These are phyloP conservation scores for Amiota minor DNA, from an alignment of 2,888 invertebrate genomes.

Conservation along the genomic window DNA sequence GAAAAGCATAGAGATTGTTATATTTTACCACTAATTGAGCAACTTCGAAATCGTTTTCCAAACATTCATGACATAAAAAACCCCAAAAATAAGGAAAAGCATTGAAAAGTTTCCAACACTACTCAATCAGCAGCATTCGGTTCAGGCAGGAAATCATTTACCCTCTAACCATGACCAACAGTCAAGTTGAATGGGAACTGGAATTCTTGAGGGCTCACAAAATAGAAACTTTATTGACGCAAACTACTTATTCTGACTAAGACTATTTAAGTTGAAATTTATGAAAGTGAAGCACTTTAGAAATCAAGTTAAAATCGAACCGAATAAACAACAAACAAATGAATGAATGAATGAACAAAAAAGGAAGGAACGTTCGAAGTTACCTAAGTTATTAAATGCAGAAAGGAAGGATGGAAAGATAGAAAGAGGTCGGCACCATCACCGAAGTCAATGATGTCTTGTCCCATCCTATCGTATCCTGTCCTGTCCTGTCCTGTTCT, in stretches of 20 bases:
- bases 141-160: conserved; percentile 39
- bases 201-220: conserved; percentile 28
- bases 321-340: conserved; percentile 51
- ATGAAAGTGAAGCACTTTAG: conserved; percentile 55
- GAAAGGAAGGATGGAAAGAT: background rate
- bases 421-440: conserved; percentile 30
- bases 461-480: too few relatives aligned
- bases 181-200: background rate
- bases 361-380: background rate
- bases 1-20: conserved; percentile 1
- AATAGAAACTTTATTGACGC: conserved; percentile 28
- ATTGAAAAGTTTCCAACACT: conserved; percentile 37
- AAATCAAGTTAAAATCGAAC: conserved; percentile 53
- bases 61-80: conserved; percentile 51
- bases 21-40: conserved; percentile 42
- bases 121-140: conserved; percentile 49
- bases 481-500: too few relatives aligned
- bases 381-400: background rate
- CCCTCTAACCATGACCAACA: conserved; percentile 2
- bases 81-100: conserved; percentile 26
- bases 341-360: background rate
- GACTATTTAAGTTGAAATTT: conserved; percentile 55
- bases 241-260: conserved; percentile 23
- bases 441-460: conserved; percentile 30
- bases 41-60: conserved; percentile 59